These are phyloP conservation scores for Pyrrhia umbra DNA, from an alignment of 2,888 invertebrate genomes.

Conservation along the genomic window DNA sequence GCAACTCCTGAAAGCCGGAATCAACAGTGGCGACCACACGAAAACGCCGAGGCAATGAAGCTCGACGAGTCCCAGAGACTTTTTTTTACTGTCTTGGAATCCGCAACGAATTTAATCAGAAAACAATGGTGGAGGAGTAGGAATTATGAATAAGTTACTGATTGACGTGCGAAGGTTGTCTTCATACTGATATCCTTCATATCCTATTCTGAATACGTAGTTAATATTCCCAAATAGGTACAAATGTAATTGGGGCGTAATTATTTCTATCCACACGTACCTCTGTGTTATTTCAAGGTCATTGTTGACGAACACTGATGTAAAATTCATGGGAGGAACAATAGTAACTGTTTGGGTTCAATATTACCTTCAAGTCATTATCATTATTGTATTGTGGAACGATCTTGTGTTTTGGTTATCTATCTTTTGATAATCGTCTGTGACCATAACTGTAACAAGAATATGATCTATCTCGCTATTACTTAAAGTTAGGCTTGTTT, in stretches of 20 bases:
- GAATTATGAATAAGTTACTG: constrained; percentile 27
- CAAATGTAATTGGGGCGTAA: constrained; percentile 31
- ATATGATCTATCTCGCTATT: too few species aligned
- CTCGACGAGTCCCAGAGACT: too few species aligned
- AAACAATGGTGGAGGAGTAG: too few species aligned
- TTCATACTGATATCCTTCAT: constrained; percentile 6
- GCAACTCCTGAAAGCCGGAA: too few species aligned
- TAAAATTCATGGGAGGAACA: constrained; percentile 50
- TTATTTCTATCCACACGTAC: constrained; percentile 24
- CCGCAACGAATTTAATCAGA: too few species aligned
- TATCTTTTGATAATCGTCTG: constrained; percentile 1
- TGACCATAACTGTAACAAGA: background rate
- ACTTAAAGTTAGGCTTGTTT: too few species aligned
- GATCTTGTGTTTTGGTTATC: constrained; percentile 4
- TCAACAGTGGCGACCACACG: too few species aligned
- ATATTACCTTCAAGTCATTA: constrained; percentile 16
- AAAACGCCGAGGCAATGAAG: too few species aligned
- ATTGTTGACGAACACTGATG: constrained; percentile 16
- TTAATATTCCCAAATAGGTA: constrained; percentile 1
- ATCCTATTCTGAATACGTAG: constrained; percentile 14
- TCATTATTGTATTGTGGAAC: constrained; percentile 7
- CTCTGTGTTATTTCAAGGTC: constrained; percentile 24
- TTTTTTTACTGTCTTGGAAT: too few species aligned
- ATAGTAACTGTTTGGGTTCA: constrained; percentile 23
- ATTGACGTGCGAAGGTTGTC: background rate